Evolutionary conservation across 2,113 vertebrate genomes (phyloP), one percentile per base, ranked within the genome.

Genomic region (Chitala chitala): DNA sequence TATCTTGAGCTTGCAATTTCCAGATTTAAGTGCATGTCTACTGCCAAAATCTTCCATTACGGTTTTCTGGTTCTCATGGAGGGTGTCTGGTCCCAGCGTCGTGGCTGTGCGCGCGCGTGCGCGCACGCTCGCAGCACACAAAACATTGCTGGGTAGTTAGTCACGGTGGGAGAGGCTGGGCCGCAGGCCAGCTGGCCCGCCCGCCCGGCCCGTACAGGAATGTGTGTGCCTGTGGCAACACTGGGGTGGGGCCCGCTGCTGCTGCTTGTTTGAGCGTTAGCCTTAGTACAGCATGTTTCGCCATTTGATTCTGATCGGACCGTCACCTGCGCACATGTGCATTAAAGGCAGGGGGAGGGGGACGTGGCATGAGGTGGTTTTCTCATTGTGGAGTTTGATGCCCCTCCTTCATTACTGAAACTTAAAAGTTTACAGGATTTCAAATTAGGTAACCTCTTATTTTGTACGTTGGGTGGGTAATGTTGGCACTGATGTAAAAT

Each of bases 91-190:
- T 7, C 10, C 26, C 7, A 4, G 24, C 6, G 15, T 12, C 46
- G n/a, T 8, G 8, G 33, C 6, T 8, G 20, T 51, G 59, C n/a
- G n/a, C 75, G 77, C 75, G 73, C 51, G 46, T 74, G 40, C 48
- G 33, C 70, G 59, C 76, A 72, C 33, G 26, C 9, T 6, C 73
- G 54, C 40, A 65, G 66, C 42, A 26, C 76, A 83, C 80, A 85
- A 80, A 81, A 89, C 86, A 89, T 90, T 90, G 86, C 87, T 89
- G 84, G 83, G 78, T 81, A 82, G 85, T 90, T 90, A 90, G 86
- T 91, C 89, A 90, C 75, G 69, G 83, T 59, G 87, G 89, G 86
- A 89, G 88, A 86, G 86, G 84, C 86, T 82, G 84, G 90, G 90
- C 90, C 77, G 73, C 68, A 74, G 86, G 90, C 90, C 88, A 89